Evolutionary conservation across 2,113 vertebrate species (phyloP), one percentile per base, ranked within the genome.

Genomic region (Sturnira hondurensis): DNA sequence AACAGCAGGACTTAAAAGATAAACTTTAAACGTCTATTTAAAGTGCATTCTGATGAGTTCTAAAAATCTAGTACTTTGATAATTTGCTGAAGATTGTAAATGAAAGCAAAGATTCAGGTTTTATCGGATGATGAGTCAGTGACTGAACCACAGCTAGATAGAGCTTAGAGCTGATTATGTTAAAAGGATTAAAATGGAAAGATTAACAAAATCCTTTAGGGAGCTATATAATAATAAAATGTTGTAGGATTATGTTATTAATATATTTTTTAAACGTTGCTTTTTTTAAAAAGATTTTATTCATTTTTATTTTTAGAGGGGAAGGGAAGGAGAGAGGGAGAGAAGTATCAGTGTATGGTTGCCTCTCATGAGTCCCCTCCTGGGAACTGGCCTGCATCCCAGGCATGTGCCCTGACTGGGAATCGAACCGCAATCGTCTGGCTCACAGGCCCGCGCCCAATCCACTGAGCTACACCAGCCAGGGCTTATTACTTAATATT

Each of bases 81-180:
- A 41, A 52, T 95, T 92, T 95, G n/a, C 41, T 96, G 17, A 70
- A 41, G 50, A 83, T 91, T 78, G 70, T 80, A 94, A 86, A 76
- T 93, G 83, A 88, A 85, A 73, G 41, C 50, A 56, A 22, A 87
- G 2, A 86, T 95, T 20, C 41, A 4, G 50, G 41, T 47, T 96
- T 89, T 17, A 52, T 94, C 86, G 73, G 71, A 78, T 68, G 38
- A 56, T 88, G 38, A 81, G 16, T 74, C 61, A 84, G 19, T 94
- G 78, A 77, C 43, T 89, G 28, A 89, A 43, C 36, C 61, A 89
- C 61, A 77, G 41, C 33, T 93, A 45, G 81, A 86, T 95, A 45
- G 81, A 91, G 81, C 11, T 38, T 50, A 82, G 31, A 95, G 15
- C 76, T 92, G 50, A 68, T 45, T 85, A 67, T 68, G 41, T 61